Evolutionary conservation across 2,888 invertebrate genomes (phyloP).

Genomic region (Parapristionchus giblindavisi): DNA sequence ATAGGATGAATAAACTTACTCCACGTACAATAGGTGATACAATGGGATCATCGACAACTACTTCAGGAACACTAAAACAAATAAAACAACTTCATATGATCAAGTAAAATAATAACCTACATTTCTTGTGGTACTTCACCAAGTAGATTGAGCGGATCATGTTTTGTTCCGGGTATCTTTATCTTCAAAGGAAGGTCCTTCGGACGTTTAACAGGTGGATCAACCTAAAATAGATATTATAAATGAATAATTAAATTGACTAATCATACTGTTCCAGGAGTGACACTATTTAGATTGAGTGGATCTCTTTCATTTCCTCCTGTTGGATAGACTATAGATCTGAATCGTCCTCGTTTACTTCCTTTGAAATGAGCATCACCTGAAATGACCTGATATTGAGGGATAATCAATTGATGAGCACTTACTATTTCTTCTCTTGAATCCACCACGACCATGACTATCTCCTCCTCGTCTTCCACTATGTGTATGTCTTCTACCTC

Average conservation of each 20-base stretch:
- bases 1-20: neutral
- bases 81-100: neutral
- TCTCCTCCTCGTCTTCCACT: slow-evolving; percentile 14
- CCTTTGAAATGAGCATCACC: neutral
- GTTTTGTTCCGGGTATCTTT: slow-evolving; percentile 89
- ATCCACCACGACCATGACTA: neutral
- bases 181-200: slow-evolving; percentile 81
- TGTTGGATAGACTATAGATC: slow-evolving; percentile 27
- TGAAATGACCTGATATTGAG: neutral
- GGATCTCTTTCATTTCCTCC: slow-evolving; percentile 96
- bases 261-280: slow-evolving; percentile 49
- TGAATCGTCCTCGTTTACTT: neutral
- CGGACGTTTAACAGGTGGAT: slow-evolving; percentile 24
- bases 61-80: slow-evolving; percentile 1
- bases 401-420: neutral
- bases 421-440: slow-evolving; percentile 24
- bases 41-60: slow-evolving; percentile 22
- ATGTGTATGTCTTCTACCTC: slow-evolving; percentile 16
- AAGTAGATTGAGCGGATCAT: slow-evolving; percentile 86
- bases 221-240: neutral
- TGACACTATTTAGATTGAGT: slow-evolving; percentile 88
- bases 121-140: slow-evolving; percentile 45
- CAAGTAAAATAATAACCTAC: neutral
- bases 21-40: slow-evolving; percentile 24
- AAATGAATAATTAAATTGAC: neutral